Base-by-base conservation (phyloP, 1,140 invertebrate genomes). In the Hydropsyche tenuis region DNA sequence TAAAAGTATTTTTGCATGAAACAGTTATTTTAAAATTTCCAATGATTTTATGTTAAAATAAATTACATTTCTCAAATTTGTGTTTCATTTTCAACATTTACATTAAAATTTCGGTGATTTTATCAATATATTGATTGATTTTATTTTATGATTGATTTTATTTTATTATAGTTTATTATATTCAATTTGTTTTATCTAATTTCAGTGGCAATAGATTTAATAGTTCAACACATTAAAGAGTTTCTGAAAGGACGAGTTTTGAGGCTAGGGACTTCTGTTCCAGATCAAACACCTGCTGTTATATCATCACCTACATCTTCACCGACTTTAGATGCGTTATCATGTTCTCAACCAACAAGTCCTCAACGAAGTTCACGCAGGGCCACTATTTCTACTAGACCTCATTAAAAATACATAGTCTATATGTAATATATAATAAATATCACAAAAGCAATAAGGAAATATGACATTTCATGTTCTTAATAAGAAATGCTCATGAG, bases 171-270 rank as follows among this genome's bases (percentile, higher is more conserved):
- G 4, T 60, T 60, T 60, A n/a, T 7, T 53, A 53, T 7, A 53
- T 22, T 7, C 20, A 6, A 16, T 53, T 16, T 20, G 7, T 11
- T 53, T 75, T 53, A 37, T 68, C 73, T 68, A 73, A 75, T 88
- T 89, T 56, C 88, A 95, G 96, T 97, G 81, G 96, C 96, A 56
- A 96, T 97, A 81, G 94, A 96, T 80, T 85, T 97, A 79, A 96
- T 98, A 79, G 95, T 97, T 4, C 95, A 97, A 83, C 94, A 96
- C 82, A 96, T 97, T 79, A 88, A 92, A 80, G 95, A 97, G 84
- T 89, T 91, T 78, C 81, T 92, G 74, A 89, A 85, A 78, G 81
- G 76, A 45, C 43, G 66, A 56, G 45, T 25, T 16, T n/a, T 64
- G n/a, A 16, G 63, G 20, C 45, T 11, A 23, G 1, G 5, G 16